Base-by-base conservation (phyloP, 2,888 invertebrate genomes). In the Synanthedon andrenaeformis region DNA sequence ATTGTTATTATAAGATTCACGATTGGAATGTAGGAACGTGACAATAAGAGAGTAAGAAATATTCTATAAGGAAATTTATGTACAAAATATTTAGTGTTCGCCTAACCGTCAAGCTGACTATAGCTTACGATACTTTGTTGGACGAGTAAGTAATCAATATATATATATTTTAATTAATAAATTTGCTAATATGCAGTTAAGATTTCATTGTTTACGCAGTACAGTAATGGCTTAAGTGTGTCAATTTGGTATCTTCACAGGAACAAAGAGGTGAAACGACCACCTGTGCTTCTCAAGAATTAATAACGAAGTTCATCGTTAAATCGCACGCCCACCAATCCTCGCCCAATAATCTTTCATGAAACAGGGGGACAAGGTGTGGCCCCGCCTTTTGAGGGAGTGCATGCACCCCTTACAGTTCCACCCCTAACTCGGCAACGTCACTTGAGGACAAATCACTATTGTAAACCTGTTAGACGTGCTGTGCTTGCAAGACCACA, bases 371-470 rank as follows among this genome's bases (percentile, higher is more conserved):
- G 67, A 63, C 67, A 61, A 60, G 61, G 57, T 55, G 14, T 62
- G 54, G 74, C 73, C 62, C 76, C 79, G 76, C 77, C 79, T 62
- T 58, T 59, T 41, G 53, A 53, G 49, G 35, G 52, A 56, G 54
- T 50, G 68, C 67, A 35, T 10, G 61, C 69, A 66, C 65, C 56
- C 57, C 54, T 52, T 57, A 56, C 58, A 54, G 55, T 55, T 54
- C 57, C 67, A 65, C 70, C 69, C 49, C 17, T 11, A 19, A 17
- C 23, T 49, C 11, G 12, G 17, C 17, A 12, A 23, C 49, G 11
- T 12, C 23, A 56, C 54, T 55, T 56, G 58, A 64, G 59, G 60
- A 61, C 61, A 65, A 59, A 69, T 64, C 67, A 67, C 63, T 63
- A 52, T 63, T 56, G 59, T 57, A 63, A 45, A 45, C 51, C 57